Evolutionary conservation across 2,797 vertebrate genomes (phyloP).

Genomic region (Pithecia hirsuta): DNA sequence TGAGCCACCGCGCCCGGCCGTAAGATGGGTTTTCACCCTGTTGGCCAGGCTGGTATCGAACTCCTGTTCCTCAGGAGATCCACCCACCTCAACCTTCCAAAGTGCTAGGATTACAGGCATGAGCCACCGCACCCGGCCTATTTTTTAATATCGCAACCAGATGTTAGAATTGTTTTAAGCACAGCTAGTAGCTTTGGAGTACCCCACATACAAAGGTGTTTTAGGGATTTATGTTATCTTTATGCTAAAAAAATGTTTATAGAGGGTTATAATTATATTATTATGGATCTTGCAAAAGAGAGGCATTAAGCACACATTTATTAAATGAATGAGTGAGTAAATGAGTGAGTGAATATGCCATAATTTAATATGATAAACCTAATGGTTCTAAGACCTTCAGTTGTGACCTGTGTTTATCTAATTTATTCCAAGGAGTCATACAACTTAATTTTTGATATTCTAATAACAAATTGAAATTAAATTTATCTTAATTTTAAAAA

Average conservation of each 20-base stretch:
- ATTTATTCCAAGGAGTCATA: background rate
- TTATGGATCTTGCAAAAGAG: background rate
- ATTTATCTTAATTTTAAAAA: slow-evolving; percentile 32
- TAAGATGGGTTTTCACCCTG: no score
- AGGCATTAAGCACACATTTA: background rate
- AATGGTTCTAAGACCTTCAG: background rate
- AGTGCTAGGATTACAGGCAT: no score
- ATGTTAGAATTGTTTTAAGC: background rate
- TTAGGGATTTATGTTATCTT: background rate
- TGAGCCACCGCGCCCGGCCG: no score
- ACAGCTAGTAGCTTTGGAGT: background rate
- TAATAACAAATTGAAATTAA: background rate
- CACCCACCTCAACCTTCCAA: no score
- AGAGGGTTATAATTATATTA: background rate
- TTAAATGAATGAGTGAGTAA: background rate
- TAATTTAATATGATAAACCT: background rate
- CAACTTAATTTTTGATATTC: background rate
- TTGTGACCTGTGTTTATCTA: background rate
- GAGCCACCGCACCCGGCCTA: background rate
- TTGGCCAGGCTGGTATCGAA: no score
- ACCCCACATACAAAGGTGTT: background rate
- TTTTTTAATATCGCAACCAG: background rate
- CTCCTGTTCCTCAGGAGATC: no score
- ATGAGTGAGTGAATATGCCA: background rate
- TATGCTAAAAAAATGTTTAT: background rate